Conservation (phyloP, 2,888 invertebrate genomes). For the Byasa hedistus region DNA sequence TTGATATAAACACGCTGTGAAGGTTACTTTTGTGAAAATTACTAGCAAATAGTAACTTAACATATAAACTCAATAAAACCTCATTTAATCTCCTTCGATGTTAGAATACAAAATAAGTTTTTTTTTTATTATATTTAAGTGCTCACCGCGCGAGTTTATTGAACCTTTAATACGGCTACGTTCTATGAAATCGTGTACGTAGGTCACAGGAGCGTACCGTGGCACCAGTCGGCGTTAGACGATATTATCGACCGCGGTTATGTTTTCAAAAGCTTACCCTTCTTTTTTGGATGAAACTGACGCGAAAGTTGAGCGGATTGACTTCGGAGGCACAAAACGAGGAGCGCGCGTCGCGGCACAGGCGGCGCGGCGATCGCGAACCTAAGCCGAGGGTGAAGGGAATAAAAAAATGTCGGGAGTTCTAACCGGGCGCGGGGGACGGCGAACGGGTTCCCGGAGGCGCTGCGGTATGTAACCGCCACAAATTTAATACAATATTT, state of each 20-base stretch:
- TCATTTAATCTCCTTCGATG: constrained; percentile 11
- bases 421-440: constrained; percentile 76
- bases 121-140: not conserved
- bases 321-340: constrained; percentile 37
- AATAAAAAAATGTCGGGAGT: constrained; percentile 75
- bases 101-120: not conserved
- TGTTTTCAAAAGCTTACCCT: constrained; percentile 30
- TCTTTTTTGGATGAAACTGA: constrained; percentile 43
- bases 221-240: constrained; percentile 18
- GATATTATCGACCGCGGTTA: constrained; percentile 27
- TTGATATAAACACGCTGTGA: too few species aligned
- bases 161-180: not conserved
- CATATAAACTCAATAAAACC: too few species aligned
- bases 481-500: too few species aligned
- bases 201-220: constrained; percentile 5
- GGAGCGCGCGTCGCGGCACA: constrained; percentile 38
- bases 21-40: too few species aligned
- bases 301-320: constrained; percentile 52
- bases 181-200: constrained; percentile 11
- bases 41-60: too few species aligned
- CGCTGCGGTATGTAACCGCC: constrained; percentile 54
- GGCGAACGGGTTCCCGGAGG: constrained; percentile 69
- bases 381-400: constrained; percentile 73
- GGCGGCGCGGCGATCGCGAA: constrained; percentile 69
- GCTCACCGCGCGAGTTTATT: not conserved